Base-by-base conservation (phyloP, 1,140 invertebrate species). In the Habropoda laboriosa region DNA sequence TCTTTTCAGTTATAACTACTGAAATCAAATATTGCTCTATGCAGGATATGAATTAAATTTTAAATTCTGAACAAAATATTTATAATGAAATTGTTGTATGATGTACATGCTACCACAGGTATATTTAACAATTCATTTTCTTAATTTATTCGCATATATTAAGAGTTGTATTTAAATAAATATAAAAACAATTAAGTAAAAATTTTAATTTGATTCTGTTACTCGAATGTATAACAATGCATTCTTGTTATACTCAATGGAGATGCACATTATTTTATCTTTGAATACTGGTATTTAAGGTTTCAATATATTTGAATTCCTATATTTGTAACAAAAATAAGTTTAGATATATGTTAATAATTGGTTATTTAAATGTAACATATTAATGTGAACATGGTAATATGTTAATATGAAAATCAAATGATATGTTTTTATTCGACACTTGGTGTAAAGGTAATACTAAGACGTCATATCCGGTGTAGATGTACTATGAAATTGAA, bases 1-100 rank as follows among this genome's bases (percentile, higher is more conserved):
- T 91, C 74, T 91, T 92, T 88, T 80, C 85, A 66, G 76, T 64
- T 77, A 78, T 63, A 64, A 86, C 82, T 77, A 63, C 66, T 32
- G 13, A 40, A 64, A 42, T 77, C 79, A 70, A 81, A 71, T 63
- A 7, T 21, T 13, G 0, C 13, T 32, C 18, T 60, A 18, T 45
- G 3, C 55, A 61, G 45, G 53, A 51, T 51, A 18, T 30, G 16
- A 51, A 49, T 40, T 47, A 32, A 71, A 61, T 60, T 78, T 78
- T 13, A 18, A 78, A 38, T 60, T 42, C 8, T 16, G 13, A 32
- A 71, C 6, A 8, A 38, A 38, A 24, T 42, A 0, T 16, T 42
- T 2, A 24, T 30, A 4, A n/a, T 30, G 2, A 24, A 45, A 68
- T 7, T 40, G 53, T 16, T 10, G 6, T 3, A n/a, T 18, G 0